phyloP scores from a whole-genome alignment of 2,113 vertebrate species.

The Isichthys henryi region DNA sequence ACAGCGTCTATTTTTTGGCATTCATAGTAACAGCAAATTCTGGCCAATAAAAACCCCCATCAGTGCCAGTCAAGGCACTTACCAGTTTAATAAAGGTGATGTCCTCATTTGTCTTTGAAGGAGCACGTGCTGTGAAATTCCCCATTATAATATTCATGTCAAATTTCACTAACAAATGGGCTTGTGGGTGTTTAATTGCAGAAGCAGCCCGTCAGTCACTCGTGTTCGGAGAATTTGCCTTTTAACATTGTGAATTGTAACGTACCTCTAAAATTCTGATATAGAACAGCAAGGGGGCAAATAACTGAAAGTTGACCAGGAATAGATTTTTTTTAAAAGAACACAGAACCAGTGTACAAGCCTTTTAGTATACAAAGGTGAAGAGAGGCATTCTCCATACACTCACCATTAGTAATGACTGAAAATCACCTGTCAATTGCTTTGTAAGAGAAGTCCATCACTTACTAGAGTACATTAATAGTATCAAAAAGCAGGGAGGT shows the following conservation, averaged over 20 bases:
- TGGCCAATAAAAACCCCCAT: background rate
- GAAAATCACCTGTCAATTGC: background rate
- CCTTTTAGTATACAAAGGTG: background rate
- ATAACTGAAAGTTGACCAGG: background rate
- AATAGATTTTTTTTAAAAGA: background rate
- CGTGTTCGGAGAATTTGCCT: background rate
- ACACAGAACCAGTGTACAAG: background rate
- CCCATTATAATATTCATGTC: slow-evolving; percentile 12
- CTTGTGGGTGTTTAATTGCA: background rate
- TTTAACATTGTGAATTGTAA: background rate
- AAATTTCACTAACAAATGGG: background rate
- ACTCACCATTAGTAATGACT: background rate
- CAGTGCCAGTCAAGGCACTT: background rate
- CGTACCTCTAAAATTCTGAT: background rate
- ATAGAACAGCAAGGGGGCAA: background rate
- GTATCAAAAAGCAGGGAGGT: background rate
- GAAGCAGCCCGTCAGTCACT: slow-evolving; percentile 9
- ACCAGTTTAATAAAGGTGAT: background rate
- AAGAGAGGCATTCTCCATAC: background rate
- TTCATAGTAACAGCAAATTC: background rate
- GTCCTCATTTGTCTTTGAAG: background rate
- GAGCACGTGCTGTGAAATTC: background rate
- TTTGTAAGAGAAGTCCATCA: background rate
- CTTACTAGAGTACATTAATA: background rate
- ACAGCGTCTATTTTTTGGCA: background rate